These are phyloP conservation scores for Lithophane socia DNA, from an alignment of 2,888 invertebrate species.

Conservation along the genomic window DNA sequence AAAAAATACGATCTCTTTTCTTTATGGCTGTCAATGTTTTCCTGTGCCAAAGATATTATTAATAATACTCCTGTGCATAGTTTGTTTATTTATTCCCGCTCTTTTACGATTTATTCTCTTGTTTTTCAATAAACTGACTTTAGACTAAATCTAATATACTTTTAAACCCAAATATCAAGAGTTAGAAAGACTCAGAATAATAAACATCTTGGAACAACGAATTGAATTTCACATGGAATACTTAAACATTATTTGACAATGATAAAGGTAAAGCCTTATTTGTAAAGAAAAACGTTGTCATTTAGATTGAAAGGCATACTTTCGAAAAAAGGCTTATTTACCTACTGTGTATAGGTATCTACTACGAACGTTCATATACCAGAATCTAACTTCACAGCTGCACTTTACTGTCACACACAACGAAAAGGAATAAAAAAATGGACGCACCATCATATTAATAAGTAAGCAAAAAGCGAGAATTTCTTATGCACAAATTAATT, in stretches of 20 bases:
- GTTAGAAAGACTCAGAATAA: not conserved
- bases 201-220: no score
- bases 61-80: no score
- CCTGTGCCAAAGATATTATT: not conserved
- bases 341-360: no score
- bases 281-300: not conserved
- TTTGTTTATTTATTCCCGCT: not conserved
- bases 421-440: not conserved
- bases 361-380: not conserved
- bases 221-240: not conserved
- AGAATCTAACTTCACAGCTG: not conserved
- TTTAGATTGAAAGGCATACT: no score
- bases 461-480: not conserved
- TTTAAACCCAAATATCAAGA: no score
- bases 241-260: no score
- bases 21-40: not conserved
- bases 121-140: not conserved
- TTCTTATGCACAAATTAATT: slow-evolving; percentile 21
- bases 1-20: not conserved
- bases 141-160: no score
- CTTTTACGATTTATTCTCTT: not conserved
- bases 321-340: not conserved
- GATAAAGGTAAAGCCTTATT: not conserved
- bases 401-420: not conserved
- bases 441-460: not conserved